Conservation (phyloP, 2,113 vertebrate genomes). For the Microtus richardsoni region DNA sequence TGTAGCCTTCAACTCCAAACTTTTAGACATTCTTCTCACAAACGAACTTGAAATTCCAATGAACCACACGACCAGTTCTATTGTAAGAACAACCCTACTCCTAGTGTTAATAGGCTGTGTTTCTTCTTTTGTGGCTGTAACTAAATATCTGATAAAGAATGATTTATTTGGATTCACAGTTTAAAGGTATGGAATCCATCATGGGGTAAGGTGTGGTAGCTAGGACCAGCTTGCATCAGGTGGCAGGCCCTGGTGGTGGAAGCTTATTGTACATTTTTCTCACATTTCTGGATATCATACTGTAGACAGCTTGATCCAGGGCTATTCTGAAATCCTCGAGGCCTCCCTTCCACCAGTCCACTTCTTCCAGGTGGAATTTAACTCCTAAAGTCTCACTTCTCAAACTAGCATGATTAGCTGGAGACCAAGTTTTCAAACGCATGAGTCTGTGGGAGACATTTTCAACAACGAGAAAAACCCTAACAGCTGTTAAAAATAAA, state of each 20-base stretch:
- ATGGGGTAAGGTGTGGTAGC: neutral
- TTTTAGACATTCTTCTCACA: neutral
- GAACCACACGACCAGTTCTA: too few species aligned
- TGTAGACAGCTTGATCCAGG: too few species aligned
- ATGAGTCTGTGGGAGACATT: neutral
- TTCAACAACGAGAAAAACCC: too few species aligned
- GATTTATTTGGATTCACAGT: neutral
- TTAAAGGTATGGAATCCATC: neutral
- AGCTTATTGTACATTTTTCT: neutral
- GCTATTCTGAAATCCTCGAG: neutral
- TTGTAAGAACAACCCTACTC: neutral
- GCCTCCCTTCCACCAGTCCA: too few species aligned
- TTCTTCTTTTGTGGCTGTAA: neutral
- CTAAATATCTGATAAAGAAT: neutral
- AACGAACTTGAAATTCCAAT: neutral
- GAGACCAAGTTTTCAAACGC: neutral
- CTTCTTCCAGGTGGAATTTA: neutral
- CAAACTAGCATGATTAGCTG: neutral
- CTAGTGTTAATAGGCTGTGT: too few species aligned
- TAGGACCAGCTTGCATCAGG: neutral
- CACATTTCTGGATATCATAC: neutral
- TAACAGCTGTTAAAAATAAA: constrained; percentile 4
- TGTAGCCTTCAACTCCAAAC: neutral
- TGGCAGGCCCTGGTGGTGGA: neutral
- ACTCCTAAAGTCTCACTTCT: neutral